Base-by-base conservation (phyloP, 1,140 invertebrate species). In the Panagrolaimus sp. region DNA sequence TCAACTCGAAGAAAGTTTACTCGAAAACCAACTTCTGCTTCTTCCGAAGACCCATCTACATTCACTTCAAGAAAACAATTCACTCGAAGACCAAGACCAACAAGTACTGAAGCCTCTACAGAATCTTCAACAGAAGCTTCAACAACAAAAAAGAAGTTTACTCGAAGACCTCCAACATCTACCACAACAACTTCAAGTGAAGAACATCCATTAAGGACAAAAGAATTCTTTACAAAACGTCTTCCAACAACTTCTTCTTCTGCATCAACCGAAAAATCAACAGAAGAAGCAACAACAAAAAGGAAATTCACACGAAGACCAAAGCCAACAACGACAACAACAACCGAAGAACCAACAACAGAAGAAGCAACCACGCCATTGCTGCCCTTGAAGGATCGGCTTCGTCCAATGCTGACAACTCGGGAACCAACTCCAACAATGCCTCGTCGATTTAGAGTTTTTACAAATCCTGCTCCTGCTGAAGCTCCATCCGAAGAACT, bases 291-390 rank as follows among this genome's bases (percentile, higher is more conserved):
- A 5, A 51, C 48, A 8, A 51, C 48, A 16, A 51, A 16, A 0
- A 51, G 13, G 14, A 16, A 11, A 27, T 57, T 27, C 27, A 25
- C 51, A 11, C 51, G 51, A 57, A 20, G 4, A 57, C 51, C 20
- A 13, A 11, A 20, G 20, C 20, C 27, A 14, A 11, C 20, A 1
- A 13, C 20, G 4, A 20, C 51, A 9, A 57, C 51, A 11, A 20
- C 51, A 3, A 57, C 51, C n/a, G 9, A 57, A 57, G 20, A 57
- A 27, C 51, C 51, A 0, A 57, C 51, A 57, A 57, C 51, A 57
- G 20, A 57, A 27, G 14, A 14, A 0, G 20, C 51, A 57, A 57
- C 51, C 11, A 57, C 51, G 9, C n/a, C 51, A 3, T 20, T 57
- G 51, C 51, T 57, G 9, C 51, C 9, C 20, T 16, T 25, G 14